These are phyloP conservation scores for Pseudomyrmex flavicornis DNA, from an alignment of 1,140 invertebrate species.

Conservation along the genomic window DNA sequence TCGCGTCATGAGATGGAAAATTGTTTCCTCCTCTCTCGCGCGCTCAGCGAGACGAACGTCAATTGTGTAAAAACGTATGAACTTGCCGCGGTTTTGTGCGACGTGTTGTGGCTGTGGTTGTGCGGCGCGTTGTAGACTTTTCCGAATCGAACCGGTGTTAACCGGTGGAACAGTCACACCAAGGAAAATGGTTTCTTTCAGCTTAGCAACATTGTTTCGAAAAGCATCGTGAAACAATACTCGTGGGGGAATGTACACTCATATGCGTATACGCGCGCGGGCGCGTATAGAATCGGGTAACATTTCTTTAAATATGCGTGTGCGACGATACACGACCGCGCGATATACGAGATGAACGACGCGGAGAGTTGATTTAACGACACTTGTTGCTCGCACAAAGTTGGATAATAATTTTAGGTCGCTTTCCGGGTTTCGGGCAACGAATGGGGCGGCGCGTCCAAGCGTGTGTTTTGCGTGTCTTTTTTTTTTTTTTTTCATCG, in stretches of 20 bases:
- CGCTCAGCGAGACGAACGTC: neutral
- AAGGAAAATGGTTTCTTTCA: neutral
- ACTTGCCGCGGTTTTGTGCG: neutral
- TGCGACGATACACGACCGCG: constrained; percentile 20
- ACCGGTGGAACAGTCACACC: neutral
- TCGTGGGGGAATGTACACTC: neutral
- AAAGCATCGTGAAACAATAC: neutral
- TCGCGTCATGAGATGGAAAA: constrained; percentile 31
- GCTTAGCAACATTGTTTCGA: neutral
- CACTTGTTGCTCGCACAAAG: constrained; percentile 59
- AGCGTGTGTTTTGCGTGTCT: constrained; percentile 9
- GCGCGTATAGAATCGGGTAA: constrained; percentile 1
- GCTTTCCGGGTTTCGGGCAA: constrained; percentile 40
- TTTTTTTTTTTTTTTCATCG: neutral
- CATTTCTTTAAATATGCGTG: constrained; percentile 43
- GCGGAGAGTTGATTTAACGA: constrained; percentile 58
- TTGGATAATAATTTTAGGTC: constrained; percentile 58
- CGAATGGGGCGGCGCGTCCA: constrained; percentile 21
- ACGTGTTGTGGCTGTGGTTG: neutral
- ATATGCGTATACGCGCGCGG: neutral
- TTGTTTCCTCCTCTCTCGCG: constrained; percentile 8
- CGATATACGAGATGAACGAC: constrained; percentile 50
- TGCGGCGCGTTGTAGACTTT: too few species aligned
- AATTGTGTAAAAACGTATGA: neutral
- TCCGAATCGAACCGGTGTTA: neutral